phyloP scores from a whole-genome alignment of 2,888 invertebrate species.

The Rhyacophila evoluta region DNA sequence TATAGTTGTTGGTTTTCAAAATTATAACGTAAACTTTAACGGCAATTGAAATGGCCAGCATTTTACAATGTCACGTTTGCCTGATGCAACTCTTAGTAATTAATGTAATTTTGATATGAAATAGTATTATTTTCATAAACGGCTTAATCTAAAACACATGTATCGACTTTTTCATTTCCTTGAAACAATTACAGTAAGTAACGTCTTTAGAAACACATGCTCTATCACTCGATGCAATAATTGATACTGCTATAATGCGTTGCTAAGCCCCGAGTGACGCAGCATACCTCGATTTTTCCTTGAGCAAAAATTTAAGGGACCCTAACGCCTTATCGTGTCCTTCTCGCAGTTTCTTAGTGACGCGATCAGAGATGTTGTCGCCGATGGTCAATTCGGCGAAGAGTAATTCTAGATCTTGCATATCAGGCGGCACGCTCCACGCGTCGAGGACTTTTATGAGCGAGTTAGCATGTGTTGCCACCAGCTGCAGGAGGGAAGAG shows the following conservation, averaged over 20 bases:
- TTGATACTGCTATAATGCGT: background rate
- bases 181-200: background rate
- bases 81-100: too few relatives aligned
- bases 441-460: background rate
- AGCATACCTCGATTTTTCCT: constrained; percentile 34
- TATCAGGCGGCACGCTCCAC: background rate
- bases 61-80: too few relatives aligned
- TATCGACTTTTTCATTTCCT: background rate
- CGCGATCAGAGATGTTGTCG: background rate
- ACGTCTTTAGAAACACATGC: too few relatives aligned
- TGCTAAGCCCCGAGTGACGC: background rate
- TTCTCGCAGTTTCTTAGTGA: background rate
- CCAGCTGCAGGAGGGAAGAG: background rate
- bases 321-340: constrained; percentile 20
- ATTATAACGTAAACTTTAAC: too few relatives aligned
- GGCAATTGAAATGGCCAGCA: too few relatives aligned
- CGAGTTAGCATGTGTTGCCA: background rate
- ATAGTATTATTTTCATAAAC: background rate
- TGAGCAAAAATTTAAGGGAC: constrained; percentile 18
- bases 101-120: too few relatives aligned
- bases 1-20: too few relatives aligned
- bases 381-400: background rate
- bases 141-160: background rate
- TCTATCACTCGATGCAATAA: too few relatives aligned
- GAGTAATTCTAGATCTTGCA: background rate